Evolutionary conservation across 2,113 vertebrate species (phyloP), one percentile per base, ranked within the genome.

Genomic region (Corynorhinus townsendii): DNA sequence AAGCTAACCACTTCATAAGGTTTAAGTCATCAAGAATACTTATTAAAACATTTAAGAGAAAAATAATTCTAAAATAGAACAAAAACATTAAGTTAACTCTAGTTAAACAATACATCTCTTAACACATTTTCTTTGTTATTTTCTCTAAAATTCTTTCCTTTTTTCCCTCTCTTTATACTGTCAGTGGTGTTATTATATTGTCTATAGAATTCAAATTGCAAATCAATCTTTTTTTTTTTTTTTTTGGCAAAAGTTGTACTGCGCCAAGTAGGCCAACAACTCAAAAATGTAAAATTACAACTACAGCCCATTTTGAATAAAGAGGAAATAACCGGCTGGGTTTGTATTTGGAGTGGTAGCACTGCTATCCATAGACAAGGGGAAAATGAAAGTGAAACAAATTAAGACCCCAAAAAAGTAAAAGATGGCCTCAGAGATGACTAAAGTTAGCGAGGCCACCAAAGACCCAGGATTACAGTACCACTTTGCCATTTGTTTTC

Each of bases 151-250:
- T 80, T 75, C 7, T 91, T 91, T 85, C 14, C 12, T 8, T 33
- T 69, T 95, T 68, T 83, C n/a, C 30, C 28, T 86, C 35, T 91
- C 14, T 22, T 86, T 24, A 81, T 77, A 75, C 17, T 47, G 1
- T 80, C 49, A 73, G 1, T 92, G 62, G 5, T n/a, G 38, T 94
- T 83, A 76, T 80, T 86, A 64, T 66, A 83, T 86, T 75, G 45
- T 30, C 22, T 86, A 62, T 71, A 38, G 68, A 97, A 94, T 43
- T 86, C 33, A 91, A 83, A 91, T 59, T 91, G 16, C 64, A 89
- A 93, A 76, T 45, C 14, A 62, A 85, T 66, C 22, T 66, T 40
- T 88, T 62, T 52, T 3, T 49, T 49, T 15, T 49, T 49, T 14
- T 49, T 59, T 11, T 62, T 75, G 47, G 15, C 11, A 87, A 64